phyloP scores from a whole-genome alignment of 2,797 vertebrate genomes.

The Graptemys geographica region DNA sequence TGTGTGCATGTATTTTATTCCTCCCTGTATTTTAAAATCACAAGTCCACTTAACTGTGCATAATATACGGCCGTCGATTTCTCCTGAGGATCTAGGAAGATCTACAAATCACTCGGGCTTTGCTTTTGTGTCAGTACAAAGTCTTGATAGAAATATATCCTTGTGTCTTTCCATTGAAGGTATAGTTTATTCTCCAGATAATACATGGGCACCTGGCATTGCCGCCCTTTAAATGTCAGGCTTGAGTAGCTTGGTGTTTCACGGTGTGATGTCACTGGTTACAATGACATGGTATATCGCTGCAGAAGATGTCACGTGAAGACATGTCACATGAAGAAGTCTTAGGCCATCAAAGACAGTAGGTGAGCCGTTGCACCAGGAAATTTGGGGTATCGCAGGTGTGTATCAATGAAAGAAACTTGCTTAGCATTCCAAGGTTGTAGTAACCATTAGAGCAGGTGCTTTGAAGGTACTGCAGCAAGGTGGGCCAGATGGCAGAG shows the following conservation, averaged over 20 bases:
- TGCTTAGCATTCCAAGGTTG: not conserved
- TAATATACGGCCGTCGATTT: not conserved
- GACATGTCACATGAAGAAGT: not conserved
- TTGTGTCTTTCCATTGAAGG: not conserved
- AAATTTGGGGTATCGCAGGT: not conserved
- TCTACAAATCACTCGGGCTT: not conserved
- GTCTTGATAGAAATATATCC: not conserved
- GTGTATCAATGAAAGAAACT: not conserved
- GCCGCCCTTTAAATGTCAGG: not conserved
- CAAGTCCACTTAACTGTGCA: not conserved
- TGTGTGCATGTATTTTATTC: fast-evolving
- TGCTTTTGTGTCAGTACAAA: fast-evolving
- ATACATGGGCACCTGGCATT: not conserved
- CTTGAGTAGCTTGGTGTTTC: not conserved
- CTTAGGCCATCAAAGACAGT: not conserved
- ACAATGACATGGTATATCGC: not conserved
- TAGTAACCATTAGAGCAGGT: fast-evolving
- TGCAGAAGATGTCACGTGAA: not conserved
- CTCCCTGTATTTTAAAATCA: not conserved
- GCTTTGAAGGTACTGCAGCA: not conserved
- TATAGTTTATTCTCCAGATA: fast-evolving
- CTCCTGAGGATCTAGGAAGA: not conserved
- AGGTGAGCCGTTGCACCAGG: not conserved
- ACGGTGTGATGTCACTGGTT: not conserved
- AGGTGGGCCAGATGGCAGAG: not conserved